phyloP scores from a whole-genome alignment of 2,888 invertebrate species.

The Eustalomyia histrio region DNA sequence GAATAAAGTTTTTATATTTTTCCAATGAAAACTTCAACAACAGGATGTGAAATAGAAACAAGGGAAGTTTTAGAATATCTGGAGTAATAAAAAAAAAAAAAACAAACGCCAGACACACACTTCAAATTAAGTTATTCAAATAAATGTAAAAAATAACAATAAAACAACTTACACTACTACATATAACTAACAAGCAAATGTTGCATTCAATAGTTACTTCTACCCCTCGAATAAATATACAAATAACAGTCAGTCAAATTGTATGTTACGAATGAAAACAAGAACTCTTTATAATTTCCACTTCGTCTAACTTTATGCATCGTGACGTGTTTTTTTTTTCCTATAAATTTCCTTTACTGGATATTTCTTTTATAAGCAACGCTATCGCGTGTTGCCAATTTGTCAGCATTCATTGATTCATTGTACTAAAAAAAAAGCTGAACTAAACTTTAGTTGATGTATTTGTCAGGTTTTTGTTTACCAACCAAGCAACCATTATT shows the following conservation, averaged over 20 bases:
- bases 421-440: slow-evolving; percentile 11
- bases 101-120: slow-evolving; percentile 35
- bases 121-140: slow-evolving; percentile 66
- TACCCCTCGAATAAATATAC: slow-evolving; percentile 23
- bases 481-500: slow-evolving; percentile 7
- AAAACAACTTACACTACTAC: slow-evolving; percentile 10
- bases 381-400: slow-evolving; percentile 77
- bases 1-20: slow-evolving; percentile 11
- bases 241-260: neutral
- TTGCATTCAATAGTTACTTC: slow-evolving; percentile 38
- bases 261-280: neutral
- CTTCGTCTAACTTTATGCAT: slow-evolving; percentile 61
- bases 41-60: slow-evolving; percentile 27
- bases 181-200: slow-evolving; percentile 36
- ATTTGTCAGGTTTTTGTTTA: slow-evolving; percentile 61
- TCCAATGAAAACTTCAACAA: slow-evolving; percentile 8
- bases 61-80: neutral
- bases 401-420: slow-evolving; percentile 75
- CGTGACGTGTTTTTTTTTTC: slow-evolving; percentile 53
- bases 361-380: slow-evolving; percentile 11
- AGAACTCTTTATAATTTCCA: slow-evolving; percentile 61
- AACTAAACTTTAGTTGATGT: slow-evolving; percentile 39
- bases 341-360: slow-evolving; percentile 35
- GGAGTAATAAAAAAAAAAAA: neutral
- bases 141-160: slow-evolving; percentile 53